Base-by-base conservation (phyloP, 1,140 invertebrate genomes). In the Procambarus virginalis region DNA sequence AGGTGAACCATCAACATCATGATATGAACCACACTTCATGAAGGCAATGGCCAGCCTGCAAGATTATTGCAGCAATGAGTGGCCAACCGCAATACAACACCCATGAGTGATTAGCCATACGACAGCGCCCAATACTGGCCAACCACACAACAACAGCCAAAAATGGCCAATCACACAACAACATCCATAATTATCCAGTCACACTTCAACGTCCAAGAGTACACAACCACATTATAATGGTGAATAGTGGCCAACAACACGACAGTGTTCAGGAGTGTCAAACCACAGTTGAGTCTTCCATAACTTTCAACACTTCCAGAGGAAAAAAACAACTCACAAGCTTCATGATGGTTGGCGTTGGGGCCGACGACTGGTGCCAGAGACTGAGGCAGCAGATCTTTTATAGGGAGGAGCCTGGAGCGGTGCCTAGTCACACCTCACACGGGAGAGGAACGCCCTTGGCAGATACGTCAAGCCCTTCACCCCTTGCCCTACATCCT, bases 401-500 rank as follows among this genome's bases (percentile, higher is more conserved):
- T 86, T 86, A 86, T 86, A 86, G 84, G 51, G 75, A 6, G 75
- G 73, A 78, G 75, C 84, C 73, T 86, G 84, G 84, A 86, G 84
- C 84, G 84, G 73, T 77, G 84, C 84, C 84, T 86, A 48, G 84
- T 86, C 84, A 86, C 46, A 77, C n/a, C 84, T 78, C 84, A 76
- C 83, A 85, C 46, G 70, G 84, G 84, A 51, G 60, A 75, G 84
- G 84, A 86, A 86, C 73, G 84, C 84, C 84, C 84, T 86, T 86
- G 84, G 84, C 84, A 86, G 73, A 49, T 73, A 76, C 75, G 48
- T 86, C 84, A 12, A 78, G 76, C 84, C 84, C 84, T 86, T 86
- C 84, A 86, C 84, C 78, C 84, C 84, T 86, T 86, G 84, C 84
- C 84, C 84, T 86, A 86, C 84, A 86, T 86, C 84, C 84, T 86